phyloP scores from a whole-genome alignment of 1,140 invertebrate species.

The Drosophila teissieri region DNA sequence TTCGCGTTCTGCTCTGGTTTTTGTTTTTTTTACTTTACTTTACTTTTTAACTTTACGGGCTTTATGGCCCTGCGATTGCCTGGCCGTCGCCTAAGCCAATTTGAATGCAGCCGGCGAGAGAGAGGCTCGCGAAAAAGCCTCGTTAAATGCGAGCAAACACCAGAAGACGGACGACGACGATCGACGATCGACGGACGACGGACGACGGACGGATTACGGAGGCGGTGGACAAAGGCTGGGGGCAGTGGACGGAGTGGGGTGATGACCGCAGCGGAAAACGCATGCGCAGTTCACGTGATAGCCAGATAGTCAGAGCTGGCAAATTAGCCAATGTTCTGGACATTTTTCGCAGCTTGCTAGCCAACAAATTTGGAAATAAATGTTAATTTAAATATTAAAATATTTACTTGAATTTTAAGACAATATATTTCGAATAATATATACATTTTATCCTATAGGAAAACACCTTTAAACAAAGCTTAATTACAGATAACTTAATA shows the following conservation, averaged over 20 bases:
- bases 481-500: not conserved
- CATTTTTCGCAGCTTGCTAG: not conserved
- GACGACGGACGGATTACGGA: not conserved
- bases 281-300: slow-evolving; percentile 72
- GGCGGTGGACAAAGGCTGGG: not conserved
- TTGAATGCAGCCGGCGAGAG: slow-evolving; percentile 44
- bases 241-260: not conserved
- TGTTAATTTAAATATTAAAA: not conserved
- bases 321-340: not conserved
- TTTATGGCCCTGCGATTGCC: slow-evolving; percentile 28
- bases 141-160: slow-evolving; percentile 57
- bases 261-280: slow-evolving; percentile 26
- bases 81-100: slow-evolving; percentile 16
- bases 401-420: not conserved
- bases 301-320: slow-evolving; percentile 31
- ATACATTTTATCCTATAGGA: too few relatives aligned
- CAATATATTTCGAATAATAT: not conserved
- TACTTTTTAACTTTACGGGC: slow-evolving; percentile 4
- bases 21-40: not conserved
- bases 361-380: not conserved
- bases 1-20: not conserved
- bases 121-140: slow-evolving; percentile 37
- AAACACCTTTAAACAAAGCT: not conserved
- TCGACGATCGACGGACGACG: not conserved
- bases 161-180: slow-evolving; percentile 17